Evolutionary conservation across 2,888 invertebrate genomes (phyloP), one percentile per base, ranked within the genome.

Genomic region (Athetis lepigone): DNA sequence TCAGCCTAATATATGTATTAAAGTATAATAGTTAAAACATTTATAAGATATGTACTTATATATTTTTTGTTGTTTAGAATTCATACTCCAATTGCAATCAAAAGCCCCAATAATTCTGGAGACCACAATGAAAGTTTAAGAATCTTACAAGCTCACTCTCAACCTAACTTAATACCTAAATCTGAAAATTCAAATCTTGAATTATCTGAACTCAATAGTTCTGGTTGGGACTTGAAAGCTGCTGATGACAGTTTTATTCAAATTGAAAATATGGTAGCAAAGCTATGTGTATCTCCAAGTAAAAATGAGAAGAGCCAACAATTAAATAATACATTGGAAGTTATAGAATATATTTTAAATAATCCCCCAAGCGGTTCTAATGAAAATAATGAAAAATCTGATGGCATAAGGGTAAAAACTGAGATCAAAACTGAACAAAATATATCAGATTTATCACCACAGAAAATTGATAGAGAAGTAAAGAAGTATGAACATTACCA

Each of bases 61-160:
- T 7, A n/a, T 27, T 8, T 43, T 11, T 21, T 46, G 47, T 36
- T 40, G 23, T 5, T 27, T 23, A 80, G 80, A 36, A 58, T 25
- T 21, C 62, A 21, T 56, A 7, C 70, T 36, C 16, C 54, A 16
- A 77, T 80, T 70, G 70, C 54, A 40, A 46, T 21, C 6, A 77
- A 54, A 43, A 81, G 75, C 39, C 81, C 75, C 1, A 66, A 43
- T n/a, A 46, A 65, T n/a, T 45, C 74, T 57, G 70, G 76, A 29
- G 77, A 86, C 37, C 45, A 61, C 19, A 74, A 88, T 52, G 68
- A 73, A 37, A 88, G 90, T 74, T 50, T 91, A 2, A 86, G 85
- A 79, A 83, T 93, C 33, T 89, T 92, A 63, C 87, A 92, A 86
- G 82, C 87, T 36, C 88, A 88, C 75, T 92, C 93, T 8, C 85